Evolutionary conservation across 2,888 invertebrate species (phyloP), one percentile per base, ranked within the genome.

Genomic region (Orthonychiurus folsomi): DNA sequence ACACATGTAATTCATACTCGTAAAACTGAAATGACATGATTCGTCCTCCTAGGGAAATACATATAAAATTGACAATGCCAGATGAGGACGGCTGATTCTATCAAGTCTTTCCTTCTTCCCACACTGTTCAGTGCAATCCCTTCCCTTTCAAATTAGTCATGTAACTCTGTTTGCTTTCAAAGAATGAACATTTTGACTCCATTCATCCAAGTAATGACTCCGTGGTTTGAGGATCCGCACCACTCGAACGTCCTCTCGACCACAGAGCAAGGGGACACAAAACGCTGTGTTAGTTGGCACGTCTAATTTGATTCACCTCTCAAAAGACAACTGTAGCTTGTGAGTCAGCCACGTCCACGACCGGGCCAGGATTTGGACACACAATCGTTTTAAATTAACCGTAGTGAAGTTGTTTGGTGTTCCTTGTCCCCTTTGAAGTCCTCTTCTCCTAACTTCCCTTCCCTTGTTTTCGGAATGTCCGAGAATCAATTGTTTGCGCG

Each of bases 361-460:
- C 37, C 37, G 15, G 37, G 15, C 9, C 5, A 37, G 37, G 15
- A 15, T 15, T 37, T 37, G 15, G 37, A 37, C 37, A 37, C 37
- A 52, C 52, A 52, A 52, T 52, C 20, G 52, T 52, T 52, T 52
- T 52, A 52, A 52, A 52, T 52, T 52, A 52, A 23, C 52, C 52
- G 52, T 52, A 20, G 20, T 20, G 20, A 20, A 52, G 52, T 21
- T 20, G 52, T 52, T 52, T 21, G 52, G 48, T 12, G 24, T 52
- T n/a, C 20, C 20, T 52, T 52, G 5, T 23, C 52, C n/a, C 52
- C 52, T 52, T 52, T 23, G 24, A 52, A 52, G 24, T 20, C 52
- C 9, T 12, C 52, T 52, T 20, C 12, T 5, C 52, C 20, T 52
- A n/a, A 9, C 52, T 52, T 52, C 9, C 52, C 52, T n/a, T 52